A percentile compares a stretch with the other conserved stretches of the same genome.
These are phyloP conservation scores for Neotoxoptera formosana DNA, from an alignment of 1,140 invertebrate genomes.

Conservation along the genomic window DNA sequence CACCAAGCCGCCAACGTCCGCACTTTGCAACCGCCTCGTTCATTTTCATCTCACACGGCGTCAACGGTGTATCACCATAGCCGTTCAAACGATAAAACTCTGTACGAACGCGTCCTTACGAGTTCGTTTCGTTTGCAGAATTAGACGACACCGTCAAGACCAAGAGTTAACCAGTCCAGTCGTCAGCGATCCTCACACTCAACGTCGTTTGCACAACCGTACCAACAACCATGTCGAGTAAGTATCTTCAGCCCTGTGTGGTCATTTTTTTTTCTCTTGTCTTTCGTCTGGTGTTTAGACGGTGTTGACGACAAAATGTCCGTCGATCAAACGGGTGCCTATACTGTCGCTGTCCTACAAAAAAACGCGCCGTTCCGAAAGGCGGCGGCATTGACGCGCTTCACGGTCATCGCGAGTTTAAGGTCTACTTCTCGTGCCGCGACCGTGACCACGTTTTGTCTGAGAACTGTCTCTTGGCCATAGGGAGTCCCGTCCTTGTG, in stretches of 20 bases:
- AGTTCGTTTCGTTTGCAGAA: not conserved
- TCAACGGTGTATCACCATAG: not conserved
- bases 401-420: not conserved
- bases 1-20: not conserved
- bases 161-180: not conserved
- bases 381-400: not conserved
- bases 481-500: not conserved
- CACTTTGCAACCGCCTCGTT: not conserved
- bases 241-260: not conserved
- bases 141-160: not conserved
- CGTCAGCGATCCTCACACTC: not conserved
- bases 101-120: not conserved
- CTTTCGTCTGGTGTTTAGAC: too few relatives aligned
- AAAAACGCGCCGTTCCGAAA: too few relatives aligned
- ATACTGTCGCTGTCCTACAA: too few relatives aligned
- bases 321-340: not conserved
- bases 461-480: too few relatives aligned
- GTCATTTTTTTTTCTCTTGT: not conserved
- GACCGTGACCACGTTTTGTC: not conserved
- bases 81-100: not conserved
- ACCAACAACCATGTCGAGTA: slow-evolving; percentile 31
- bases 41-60: slow-evolving; percentile 37
- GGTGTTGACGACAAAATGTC: not conserved
- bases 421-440: not conserved
- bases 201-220: not conserved